phyloP scores from a whole-genome alignment of 2,888 invertebrate genomes.

The Alloplasta piceator region DNA sequence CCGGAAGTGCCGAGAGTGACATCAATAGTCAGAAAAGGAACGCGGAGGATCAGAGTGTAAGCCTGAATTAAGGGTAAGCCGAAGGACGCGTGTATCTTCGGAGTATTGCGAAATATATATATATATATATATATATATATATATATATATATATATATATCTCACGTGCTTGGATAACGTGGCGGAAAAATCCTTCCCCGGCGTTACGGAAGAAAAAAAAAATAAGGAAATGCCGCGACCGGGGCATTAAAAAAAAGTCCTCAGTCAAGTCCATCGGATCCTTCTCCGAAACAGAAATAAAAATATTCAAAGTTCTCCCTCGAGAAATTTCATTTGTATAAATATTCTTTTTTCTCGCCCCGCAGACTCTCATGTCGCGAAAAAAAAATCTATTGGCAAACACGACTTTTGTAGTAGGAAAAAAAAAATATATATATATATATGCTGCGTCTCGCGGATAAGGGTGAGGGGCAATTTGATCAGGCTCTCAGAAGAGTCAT shows the following conservation, averaged over 20 bases:
- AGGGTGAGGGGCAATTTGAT: conserved; percentile 22
- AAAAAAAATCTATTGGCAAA: neutral
- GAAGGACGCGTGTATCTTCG: conserved; percentile 33
- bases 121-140: neutral
- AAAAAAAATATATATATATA: neutral
- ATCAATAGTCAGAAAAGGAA: conserved; percentile 11
- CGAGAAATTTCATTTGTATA: neutral
- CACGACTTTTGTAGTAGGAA: neutral
- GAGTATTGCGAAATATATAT: conserved; percentile 16
- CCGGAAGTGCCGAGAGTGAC: conserved; percentile 43
- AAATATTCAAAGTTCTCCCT: neutral
- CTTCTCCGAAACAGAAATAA: neutral
- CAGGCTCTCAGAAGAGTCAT: conserved; percentile 52
- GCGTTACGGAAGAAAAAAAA: neutral
- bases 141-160: conserved; percentile 10
- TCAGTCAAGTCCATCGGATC: neutral
- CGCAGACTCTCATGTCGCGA: neutral
- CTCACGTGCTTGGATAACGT: neutral
- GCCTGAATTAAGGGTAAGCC: conserved; percentile 43
- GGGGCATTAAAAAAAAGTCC: neutral
- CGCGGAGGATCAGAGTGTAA: conserved; percentile 29
- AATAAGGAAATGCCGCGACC: neutral
- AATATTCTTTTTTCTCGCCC: neutral
- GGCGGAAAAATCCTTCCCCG: neutral
- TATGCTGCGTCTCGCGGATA: conserved; percentile 16